phyloP scores from a whole-genome alignment of 2,797 vertebrate species.

The Hirundo rustica region DNA sequence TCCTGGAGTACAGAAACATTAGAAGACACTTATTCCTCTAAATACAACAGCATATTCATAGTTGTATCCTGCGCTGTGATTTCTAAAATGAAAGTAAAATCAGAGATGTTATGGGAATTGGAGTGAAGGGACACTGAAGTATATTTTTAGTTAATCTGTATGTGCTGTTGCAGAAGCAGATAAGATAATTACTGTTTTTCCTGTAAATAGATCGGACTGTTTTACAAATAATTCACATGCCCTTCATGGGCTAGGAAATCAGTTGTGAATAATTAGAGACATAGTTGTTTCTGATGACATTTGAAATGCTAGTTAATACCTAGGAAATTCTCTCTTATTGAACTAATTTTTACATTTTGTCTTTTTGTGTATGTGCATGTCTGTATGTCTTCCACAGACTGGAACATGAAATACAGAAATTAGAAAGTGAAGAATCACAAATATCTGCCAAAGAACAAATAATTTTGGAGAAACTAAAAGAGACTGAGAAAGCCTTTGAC shows the following conservation, averaged over 20 bases:
- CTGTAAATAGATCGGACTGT: neutral
- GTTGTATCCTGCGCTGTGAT: neutral
- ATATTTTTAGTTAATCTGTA: neutral
- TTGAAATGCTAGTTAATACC: neutral
- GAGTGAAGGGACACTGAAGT: neutral
- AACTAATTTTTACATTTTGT: conserved; percentile 19
- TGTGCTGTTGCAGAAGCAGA: neutral
- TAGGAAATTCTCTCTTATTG: neutral
- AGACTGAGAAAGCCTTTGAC: conserved; percentile 91
- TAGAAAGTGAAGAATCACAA: conserved; percentile 93
- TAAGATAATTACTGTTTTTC: neutral
- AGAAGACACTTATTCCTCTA: neutral
- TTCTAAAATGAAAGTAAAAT: neutral
- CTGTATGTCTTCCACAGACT: conserved; percentile 82
- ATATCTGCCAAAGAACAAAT: conserved; percentile 97
- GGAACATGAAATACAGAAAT: conserved; percentile 88
- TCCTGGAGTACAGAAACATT: neutral
- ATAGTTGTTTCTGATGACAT: neutral
- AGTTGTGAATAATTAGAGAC: neutral
- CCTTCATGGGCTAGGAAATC: neutral
- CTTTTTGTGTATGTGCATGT: conserved; percentile 48
- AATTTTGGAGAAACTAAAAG: conserved; percentile 91
- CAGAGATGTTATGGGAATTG: neutral
- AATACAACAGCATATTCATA: neutral
- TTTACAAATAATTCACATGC: neutral